A percentile compares a stretch with the other conserved stretches of the same genome.
Evolutionary conservation across 2,113 vertebrate species (phyloP).

Genomic region (Chitala chitala): DNA sequence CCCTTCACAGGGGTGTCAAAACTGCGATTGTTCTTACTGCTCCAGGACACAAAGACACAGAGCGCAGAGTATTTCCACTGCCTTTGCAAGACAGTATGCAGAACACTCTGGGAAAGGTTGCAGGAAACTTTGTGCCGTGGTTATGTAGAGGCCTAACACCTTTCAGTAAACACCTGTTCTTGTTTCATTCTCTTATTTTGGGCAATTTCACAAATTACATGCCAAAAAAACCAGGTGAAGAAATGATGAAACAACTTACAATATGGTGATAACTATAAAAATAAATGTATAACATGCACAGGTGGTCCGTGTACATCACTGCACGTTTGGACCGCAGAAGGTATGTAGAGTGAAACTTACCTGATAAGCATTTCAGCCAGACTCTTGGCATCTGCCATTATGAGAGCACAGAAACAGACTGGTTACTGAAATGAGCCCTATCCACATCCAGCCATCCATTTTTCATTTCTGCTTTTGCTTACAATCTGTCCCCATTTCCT

Average conservation of each 20-base stretch:
- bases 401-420: not conserved
- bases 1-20: constrained; percentile 98
- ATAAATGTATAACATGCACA: not conserved
- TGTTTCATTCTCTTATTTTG: not conserved
- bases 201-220: not conserved
- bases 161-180: too few species aligned
- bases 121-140: not conserved
- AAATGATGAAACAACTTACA: not conserved
- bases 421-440: not conserved
- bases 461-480: too few species aligned
- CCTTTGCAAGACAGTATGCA: not conserved
- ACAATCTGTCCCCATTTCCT: not conserved
- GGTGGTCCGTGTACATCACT: not conserved
- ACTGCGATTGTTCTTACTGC: constrained; percentile 97
- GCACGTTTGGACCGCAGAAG: not conserved
- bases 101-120: not conserved
- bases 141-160: not conserved
- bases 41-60: constrained; percentile 47
- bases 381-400: constrained; percentile 86
- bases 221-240: constrained; percentile 10
- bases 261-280: not conserved
- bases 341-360: constrained; percentile 61
- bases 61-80: constrained; percentile 34
- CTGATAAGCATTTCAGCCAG: constrained; percentile 98
- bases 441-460: too few species aligned